Evolutionary conservation across 2,113 vertebrate species (phyloP).

Genomic region (Meles meles): DNA sequence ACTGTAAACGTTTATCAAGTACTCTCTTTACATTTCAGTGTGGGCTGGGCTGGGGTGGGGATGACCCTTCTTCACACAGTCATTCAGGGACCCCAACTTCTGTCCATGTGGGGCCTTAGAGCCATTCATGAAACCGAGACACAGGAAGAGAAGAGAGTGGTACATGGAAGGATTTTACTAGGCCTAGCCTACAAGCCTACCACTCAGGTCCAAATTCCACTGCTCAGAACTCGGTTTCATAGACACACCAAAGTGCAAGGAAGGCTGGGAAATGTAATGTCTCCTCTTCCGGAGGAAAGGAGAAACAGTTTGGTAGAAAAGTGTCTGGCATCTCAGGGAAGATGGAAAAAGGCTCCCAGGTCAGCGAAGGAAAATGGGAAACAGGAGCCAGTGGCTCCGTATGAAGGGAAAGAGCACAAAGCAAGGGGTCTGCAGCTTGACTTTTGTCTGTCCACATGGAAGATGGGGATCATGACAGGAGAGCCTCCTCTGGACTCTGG

Average conservation of each 20-base stretch:
- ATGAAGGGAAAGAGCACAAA: neutral
- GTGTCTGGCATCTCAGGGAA: neutral
- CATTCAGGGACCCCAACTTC: neutral
- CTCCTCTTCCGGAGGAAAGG: neutral
- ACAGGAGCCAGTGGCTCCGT: neutral
- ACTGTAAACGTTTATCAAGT: neutral
- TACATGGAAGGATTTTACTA: neutral
- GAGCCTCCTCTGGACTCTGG: neutral
- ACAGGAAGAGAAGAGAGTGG: neutral
- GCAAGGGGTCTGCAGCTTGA: neutral
- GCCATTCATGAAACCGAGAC: neutral
- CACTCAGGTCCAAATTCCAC: neutral
- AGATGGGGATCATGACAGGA: neutral
- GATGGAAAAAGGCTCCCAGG: neutral
- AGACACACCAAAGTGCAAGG: neutral
- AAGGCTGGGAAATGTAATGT: neutral
- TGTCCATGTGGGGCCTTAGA: neutral
- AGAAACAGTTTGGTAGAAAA: neutral
- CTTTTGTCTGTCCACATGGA: neutral
- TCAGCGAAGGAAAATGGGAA: neutral
- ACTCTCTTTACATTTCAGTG: neutral
- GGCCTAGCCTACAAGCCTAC: neutral
- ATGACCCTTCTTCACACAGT: neutral
- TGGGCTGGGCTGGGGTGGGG: neutral
- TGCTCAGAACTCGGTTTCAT: neutral